Percentiles rank a stretch among this genome's conserved stretches.
phyloP scores from a whole-genome alignment of 2,888 invertebrate species.

The Eupithecia abbreviata region DNA sequence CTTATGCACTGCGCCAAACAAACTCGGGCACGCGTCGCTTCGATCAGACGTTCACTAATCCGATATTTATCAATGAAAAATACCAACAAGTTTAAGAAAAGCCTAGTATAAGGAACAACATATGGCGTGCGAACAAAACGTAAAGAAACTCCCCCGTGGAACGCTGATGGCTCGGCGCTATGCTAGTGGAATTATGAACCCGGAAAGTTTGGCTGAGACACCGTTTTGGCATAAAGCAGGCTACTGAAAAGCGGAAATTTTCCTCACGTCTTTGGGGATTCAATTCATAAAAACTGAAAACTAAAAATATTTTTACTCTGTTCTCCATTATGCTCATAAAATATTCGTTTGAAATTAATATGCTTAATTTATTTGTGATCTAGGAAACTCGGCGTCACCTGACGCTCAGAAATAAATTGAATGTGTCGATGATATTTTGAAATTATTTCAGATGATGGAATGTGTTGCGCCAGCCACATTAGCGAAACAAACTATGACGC shows the following conservation, averaged over 20 bases:
- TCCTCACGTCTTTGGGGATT: background rate
- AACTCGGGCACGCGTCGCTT: no score
- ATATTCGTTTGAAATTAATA: no score
- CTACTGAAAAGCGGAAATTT: background rate
- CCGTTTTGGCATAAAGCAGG: conserved; percentile 10
- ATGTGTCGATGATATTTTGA: no score
- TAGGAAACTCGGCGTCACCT: background rate
- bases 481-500: no score
- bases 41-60: background rate
- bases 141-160: conserved; percentile 37
- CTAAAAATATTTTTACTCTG: no score
- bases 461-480: no score
- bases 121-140: conserved; percentile 42
- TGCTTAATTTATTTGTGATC: no score
- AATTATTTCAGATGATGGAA: no score
- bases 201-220: conserved; percentile 31
- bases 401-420: background rate
- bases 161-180: conserved; percentile 31
- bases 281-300: no score
- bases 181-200: conserved; percentile 42
- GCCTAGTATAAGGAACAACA: background rate
- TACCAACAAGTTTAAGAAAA: background rate
- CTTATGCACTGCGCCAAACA: no score
- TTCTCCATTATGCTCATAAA: background rate
- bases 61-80: background rate